A percentile compares a stretch with the other conserved stretches of the same genome.
Conservation (phyloP, 2,797 vertebrate species). For the Eulemur coronatus region DNA sequence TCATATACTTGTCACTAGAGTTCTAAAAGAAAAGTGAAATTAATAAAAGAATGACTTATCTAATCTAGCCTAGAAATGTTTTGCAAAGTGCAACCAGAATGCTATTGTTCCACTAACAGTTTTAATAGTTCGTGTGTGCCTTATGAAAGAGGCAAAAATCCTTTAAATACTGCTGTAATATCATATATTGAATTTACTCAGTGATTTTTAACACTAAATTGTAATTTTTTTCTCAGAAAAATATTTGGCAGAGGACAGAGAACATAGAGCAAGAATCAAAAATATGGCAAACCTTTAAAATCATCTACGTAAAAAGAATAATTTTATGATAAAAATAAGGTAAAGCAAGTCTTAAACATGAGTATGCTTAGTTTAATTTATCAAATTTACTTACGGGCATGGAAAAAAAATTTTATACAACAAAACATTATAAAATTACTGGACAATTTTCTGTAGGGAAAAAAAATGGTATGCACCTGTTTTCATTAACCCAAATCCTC, state of each 20-base stretch:
- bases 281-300: conserved; percentile 32
- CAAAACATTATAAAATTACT: not conserved
- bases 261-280: conserved; percentile 2
- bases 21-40: not conserved
- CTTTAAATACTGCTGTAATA: not conserved
- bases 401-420: conserved; percentile 17
- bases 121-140: not conserved
- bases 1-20: not conserved
- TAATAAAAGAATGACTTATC: not conserved
- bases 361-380: not conserved
- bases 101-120: not conserved
- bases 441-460: not conserved
- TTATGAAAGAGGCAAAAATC: not conserved
- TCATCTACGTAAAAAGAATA: not conserved
- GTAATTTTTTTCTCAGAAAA: conserved; percentile 17
- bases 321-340: conserved; percentile 29
- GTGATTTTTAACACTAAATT: conserved; percentile 29
- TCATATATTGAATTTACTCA: not conserved
- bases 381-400: not conserved
- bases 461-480: not conserved
- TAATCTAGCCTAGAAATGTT: not conserved
- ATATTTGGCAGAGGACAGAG: not conserved
- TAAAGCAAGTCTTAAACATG: not conserved
- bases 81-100: not conserved
- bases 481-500: not conserved